Conservation (phyloP, 2,113 vertebrate species). For the Alethe castanea region DNA sequence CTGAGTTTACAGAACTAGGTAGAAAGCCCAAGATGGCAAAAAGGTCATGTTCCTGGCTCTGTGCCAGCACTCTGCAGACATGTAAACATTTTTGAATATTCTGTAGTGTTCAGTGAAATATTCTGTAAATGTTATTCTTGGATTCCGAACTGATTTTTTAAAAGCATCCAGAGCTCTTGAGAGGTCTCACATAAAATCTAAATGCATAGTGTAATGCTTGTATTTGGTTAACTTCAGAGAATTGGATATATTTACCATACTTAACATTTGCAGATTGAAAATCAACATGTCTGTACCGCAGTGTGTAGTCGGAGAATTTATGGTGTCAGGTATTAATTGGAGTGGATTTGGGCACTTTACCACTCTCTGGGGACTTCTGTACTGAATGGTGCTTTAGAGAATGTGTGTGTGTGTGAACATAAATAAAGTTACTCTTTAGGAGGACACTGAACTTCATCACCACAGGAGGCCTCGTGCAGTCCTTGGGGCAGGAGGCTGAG, state of each 20-base stretch:
- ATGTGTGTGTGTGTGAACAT: neutral
- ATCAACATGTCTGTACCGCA: slow-evolving; percentile 56
- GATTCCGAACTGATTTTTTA: neutral
- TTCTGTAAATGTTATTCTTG: slow-evolving; percentile 62
- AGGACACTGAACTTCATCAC: neutral
- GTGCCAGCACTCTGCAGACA: neutral
- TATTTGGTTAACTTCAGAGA: slow-evolving; percentile 52
- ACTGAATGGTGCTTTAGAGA: slow-evolving; percentile 38
- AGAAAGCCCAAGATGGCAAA: neutral
- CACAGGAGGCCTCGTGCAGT: neutral
- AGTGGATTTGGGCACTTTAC: slow-evolving; percentile 54
- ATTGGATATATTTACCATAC: slow-evolving; percentile 55
- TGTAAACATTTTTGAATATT: slow-evolving; percentile 42
- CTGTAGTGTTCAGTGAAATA: slow-evolving; percentile 40
- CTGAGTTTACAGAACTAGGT: neutral
- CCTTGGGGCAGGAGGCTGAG: neutral
- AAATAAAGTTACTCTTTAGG: slow-evolving; percentile 16
- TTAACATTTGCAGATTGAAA: slow-evolving; percentile 63
- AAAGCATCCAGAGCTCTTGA: slow-evolving; percentile 44
- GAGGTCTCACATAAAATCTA: slow-evolving; percentile 58
- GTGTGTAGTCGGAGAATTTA: slow-evolving; percentile 31
- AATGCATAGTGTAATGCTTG: slow-evolving; percentile 37
- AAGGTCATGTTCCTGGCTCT: slow-evolving; percentile 33
- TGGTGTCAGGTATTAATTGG: slow-evolving; percentile 45
- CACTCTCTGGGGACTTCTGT: slow-evolving; percentile 13